Conservation (phyloP, 2,888 invertebrate species). For the Caenorhabditis doughertyi region DNA sequence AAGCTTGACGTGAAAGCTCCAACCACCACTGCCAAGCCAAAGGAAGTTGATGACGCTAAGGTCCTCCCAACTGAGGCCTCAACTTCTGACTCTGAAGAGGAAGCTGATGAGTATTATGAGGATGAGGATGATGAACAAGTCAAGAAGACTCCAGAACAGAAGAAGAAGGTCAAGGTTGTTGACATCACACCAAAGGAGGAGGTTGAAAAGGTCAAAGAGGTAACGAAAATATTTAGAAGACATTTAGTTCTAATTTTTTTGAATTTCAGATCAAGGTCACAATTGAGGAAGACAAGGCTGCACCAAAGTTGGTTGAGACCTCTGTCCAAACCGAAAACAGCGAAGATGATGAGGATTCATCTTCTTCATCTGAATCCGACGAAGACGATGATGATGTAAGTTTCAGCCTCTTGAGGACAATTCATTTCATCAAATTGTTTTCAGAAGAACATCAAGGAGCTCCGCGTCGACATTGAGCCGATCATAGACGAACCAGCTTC, state of each 20-base stretch:
- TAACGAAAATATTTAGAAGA: slow-evolving; percentile 3
- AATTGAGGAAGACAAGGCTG: slow-evolving; percentile 50
- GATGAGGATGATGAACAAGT: slow-evolving; percentile 77
- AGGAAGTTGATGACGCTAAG: slow-evolving; percentile 48
- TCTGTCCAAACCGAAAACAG: slow-evolving; percentile 70
- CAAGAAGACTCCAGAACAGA: slow-evolving; percentile 63
- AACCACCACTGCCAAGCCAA: slow-evolving; percentile 64
- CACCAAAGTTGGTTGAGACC: slow-evolving; percentile 65
- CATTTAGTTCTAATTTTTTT: neutral
- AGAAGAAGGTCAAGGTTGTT: slow-evolving; percentile 67
- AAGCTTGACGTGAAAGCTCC: slow-evolving; percentile 70
- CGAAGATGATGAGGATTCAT: slow-evolving; percentile 74
- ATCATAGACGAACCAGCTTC: slow-evolving; percentile 78
- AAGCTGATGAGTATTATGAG: slow-evolving; percentile 77
- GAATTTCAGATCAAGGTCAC: slow-evolving; percentile 51
- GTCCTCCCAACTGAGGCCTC: slow-evolving; percentile 64
- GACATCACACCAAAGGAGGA: slow-evolving; percentile 64
- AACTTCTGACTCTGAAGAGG: slow-evolving; percentile 71
- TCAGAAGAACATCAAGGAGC: slow-evolving; percentile 68
- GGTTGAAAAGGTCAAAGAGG: too few species aligned
- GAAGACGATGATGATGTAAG: slow-evolving; percentile 75
- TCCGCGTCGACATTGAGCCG: slow-evolving; percentile 80
- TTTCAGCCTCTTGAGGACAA: neutral
- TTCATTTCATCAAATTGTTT: neutral
- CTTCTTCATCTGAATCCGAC: slow-evolving; percentile 66